A percentile compares a stretch with the other conserved stretches of the same genome.
Conservation (phyloP, 2,888 invertebrate genomes). For the Drosophila meridionalis region DNA sequence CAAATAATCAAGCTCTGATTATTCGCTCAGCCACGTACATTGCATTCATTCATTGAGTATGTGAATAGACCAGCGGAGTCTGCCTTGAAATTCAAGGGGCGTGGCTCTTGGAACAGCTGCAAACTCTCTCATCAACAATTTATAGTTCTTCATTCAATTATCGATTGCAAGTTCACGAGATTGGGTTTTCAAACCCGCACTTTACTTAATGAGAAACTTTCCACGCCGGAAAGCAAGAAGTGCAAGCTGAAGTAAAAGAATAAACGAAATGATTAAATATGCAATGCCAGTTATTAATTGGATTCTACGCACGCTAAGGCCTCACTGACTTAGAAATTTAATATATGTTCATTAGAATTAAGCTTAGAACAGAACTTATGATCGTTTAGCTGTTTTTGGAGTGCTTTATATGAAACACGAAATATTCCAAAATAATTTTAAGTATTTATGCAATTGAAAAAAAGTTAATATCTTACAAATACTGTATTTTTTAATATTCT, state of each 20-base stretch:
- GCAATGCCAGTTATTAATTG: neutral
- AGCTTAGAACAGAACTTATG: too few species aligned
- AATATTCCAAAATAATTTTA: too few species aligned
- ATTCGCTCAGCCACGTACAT: conserved; percentile 15
- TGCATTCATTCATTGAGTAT: conserved; percentile 4
- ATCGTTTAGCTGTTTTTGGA: too few species aligned
- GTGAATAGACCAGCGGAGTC: neutral
- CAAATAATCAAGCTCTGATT: conserved; percentile 67
- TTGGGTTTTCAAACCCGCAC: neutral
- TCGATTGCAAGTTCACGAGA: neutral
- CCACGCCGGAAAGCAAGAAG: neutral
- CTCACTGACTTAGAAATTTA: neutral
- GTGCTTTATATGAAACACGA: too few species aligned
- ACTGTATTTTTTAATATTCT: too few species aligned
- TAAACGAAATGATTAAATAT: neutral
- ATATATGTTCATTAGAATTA: neutral
- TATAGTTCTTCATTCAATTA: conserved; percentile 1
- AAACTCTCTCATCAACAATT: neutral
- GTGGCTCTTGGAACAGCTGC: too few species aligned
- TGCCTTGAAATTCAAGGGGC: neutral
- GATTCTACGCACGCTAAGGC: neutral
- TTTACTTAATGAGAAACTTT: conserved; percentile 1
- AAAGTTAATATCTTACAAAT: too few species aligned
- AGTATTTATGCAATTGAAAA: too few species aligned
- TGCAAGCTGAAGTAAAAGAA: too few species aligned